Conservation (phyloP, 2,888 invertebrate genomes). For the Cryptocheilus praepositus region DNA sequence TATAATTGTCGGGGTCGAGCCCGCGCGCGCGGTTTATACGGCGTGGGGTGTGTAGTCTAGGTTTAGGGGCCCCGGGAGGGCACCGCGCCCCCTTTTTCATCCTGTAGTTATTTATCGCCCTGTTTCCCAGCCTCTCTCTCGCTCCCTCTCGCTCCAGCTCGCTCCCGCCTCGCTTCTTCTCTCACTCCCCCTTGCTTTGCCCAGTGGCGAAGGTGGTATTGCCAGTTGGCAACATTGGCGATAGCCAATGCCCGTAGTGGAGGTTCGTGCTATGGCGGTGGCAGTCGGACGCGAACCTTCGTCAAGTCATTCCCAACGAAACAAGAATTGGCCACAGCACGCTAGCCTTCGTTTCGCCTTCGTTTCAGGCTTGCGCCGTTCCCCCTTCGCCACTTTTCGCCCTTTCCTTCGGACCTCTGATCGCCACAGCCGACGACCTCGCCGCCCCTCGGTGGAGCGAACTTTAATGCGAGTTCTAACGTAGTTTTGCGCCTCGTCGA, state of each 20-base stretch:
- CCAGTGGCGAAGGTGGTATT: constrained; percentile 58
- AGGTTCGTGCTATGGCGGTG: constrained; percentile 21
- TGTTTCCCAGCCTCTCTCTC: constrained; percentile 56
- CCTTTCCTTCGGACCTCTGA: not conserved
- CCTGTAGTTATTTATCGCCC: constrained; percentile 72
- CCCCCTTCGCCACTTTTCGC: no score
- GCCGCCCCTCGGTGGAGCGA: constrained; percentile 24
- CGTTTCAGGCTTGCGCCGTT: not conserved
- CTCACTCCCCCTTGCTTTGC: constrained; percentile 50
- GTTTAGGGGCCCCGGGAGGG: constrained; percentile 73
- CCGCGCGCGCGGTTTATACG: constrained; percentile 61
- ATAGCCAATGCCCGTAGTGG: constrained; percentile 39
- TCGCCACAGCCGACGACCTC: not conserved
- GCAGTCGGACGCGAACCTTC: constrained; percentile 61
- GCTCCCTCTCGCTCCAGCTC: constrained; percentile 56
- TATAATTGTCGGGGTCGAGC: constrained; percentile 72
- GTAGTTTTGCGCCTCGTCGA: constrained; percentile 49
- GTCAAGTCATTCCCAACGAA: constrained; percentile 55
- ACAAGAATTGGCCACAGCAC: constrained; percentile 39
- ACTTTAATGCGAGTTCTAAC: constrained; percentile 56
- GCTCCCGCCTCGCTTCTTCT: constrained; percentile 24
- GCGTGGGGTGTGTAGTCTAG: constrained; percentile 64
- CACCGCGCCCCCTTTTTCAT: constrained; percentile 72
- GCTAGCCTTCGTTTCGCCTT: not conserved
- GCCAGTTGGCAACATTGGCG: constrained; percentile 52